A percentile compares a stretch with the other conserved stretches of the same genome.
phyloP scores from a whole-genome alignment of 1,140 invertebrate species.

The Temnothorax curvispinosus region DNA sequence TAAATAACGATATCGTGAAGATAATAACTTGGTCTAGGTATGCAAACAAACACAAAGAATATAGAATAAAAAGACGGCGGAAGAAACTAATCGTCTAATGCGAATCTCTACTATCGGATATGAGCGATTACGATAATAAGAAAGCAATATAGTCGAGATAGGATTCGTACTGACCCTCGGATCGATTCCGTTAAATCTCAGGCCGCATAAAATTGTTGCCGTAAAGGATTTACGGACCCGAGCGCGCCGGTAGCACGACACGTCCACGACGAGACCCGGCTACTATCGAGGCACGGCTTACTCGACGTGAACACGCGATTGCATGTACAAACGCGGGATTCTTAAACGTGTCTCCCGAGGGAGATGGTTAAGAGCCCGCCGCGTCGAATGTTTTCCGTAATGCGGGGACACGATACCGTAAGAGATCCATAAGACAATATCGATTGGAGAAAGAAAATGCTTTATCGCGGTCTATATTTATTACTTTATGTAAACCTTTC shows the following conservation, averaged over 20 bases:
- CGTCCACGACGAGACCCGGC: conserved; percentile 39
- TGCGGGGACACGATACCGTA: conserved; percentile 18
- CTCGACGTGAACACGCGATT: conserved; percentile 49
- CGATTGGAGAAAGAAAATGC: conserved; percentile 7
- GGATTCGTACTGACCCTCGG: conserved; percentile 43
- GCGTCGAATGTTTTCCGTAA: conserved; percentile 45
- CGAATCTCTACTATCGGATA: conserved; percentile 26
- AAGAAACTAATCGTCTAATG: conserved; percentile 45
- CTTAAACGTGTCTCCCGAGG: conserved; percentile 55
- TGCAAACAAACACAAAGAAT: neutral
- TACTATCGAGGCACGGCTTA: conserved; percentile 54
- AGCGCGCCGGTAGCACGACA: conserved; percentile 45
- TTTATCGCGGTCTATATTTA: neutral
- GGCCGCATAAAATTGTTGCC: conserved; percentile 66
- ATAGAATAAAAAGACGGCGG: neutral
- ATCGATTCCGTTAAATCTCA: conserved; percentile 64
- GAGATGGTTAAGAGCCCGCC: conserved; percentile 27
- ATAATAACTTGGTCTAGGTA: neutral
- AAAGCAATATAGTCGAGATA: conserved; percentile 21
- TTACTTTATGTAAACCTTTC: neutral
- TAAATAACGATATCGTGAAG: conserved; percentile 13
- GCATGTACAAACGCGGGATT: conserved; percentile 65
- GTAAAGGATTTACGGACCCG: conserved; percentile 61
- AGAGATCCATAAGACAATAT: conserved; percentile 42
- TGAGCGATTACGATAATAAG: conserved; percentile 47